phyloP scores from a whole-genome alignment of 1,140 invertebrate genomes.

The fruit fly (Drosophila melanogaster) region DNA sequence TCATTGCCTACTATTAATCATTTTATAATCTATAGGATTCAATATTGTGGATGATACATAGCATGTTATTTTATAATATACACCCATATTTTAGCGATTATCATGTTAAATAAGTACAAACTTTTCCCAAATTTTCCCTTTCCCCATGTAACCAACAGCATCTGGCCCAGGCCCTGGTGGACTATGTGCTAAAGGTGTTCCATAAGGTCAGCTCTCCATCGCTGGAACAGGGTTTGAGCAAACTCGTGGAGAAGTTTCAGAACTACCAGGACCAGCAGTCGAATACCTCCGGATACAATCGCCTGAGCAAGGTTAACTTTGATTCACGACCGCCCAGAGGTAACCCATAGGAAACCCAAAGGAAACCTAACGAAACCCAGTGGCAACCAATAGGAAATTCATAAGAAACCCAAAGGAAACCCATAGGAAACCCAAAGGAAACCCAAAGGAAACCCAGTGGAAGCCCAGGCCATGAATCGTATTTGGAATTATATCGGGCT shows the following conservation, averaged over 20 bases:
- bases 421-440: background rate
- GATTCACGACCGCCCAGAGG: background rate
- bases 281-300: background rate
- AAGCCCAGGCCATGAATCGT: constrained; percentile 13
- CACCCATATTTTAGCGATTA: no score
- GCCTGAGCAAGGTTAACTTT: background rate
- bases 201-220: constrained; percentile 45
- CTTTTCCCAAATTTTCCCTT: no score
- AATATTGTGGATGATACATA: no score
- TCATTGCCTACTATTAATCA: no score
- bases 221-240: constrained; percentile 47
- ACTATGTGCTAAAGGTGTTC: constrained; percentile 42
- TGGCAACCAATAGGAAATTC: background rate
- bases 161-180: constrained; percentile 31
- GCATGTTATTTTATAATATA: no score
- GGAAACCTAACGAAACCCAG: background rate
- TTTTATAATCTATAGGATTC: no score
- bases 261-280: constrained; percentile 6
- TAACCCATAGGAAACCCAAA: no score
- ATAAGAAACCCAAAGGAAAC: background rate
- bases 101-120: no score
- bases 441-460: background rate
- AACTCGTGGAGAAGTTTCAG: constrained; percentile 50
- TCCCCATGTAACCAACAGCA: constrained; percentile 19
- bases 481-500: constrained; percentile 31